A percentile compares a stretch with the other conserved stretches of the same genome.
These are phyloP conservation scores for Pionites leucogaster DNA, from an alignment of 2,113 vertebrate genomes.

Conservation along the genomic window DNA sequence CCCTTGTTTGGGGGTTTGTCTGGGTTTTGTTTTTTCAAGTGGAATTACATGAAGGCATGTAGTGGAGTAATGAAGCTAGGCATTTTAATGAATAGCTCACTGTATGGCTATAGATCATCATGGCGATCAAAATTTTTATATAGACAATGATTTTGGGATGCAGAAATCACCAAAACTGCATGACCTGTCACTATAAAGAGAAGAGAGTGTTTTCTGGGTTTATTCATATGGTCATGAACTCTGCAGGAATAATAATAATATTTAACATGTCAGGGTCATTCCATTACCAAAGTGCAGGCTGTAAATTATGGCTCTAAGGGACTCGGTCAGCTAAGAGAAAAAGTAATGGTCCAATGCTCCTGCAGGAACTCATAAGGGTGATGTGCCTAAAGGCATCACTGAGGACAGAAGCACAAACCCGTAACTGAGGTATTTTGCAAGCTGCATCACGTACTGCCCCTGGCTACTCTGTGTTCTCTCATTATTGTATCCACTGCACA, in stretches of 20 bases:
- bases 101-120: background rate
- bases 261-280: constrained; percentile 26
- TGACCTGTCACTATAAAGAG: background rate
- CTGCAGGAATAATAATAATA: background rate
- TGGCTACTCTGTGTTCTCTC: background rate
- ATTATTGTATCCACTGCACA: background rate
- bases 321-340: background rate
- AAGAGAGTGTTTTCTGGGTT: background rate
- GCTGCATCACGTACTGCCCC: background rate
- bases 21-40: background rate
- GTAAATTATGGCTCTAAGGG: constrained; percentile 3
- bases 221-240: background rate
- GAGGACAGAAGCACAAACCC: background rate
- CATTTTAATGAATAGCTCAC: constrained; percentile 1
- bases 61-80: background rate
- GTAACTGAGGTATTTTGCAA: background rate
- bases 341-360: background rate
- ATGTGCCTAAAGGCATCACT: background rate
- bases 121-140: background rate
- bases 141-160: background rate
- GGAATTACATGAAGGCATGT: background rate
- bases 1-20: background rate
- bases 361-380: rapidly evolving
- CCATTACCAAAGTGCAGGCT: background rate
- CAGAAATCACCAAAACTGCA: background rate